These are phyloP conservation scores for Drosophila suzukii DNA, from an alignment of 1,140 invertebrate species.

Conservation along the genomic window DNA sequence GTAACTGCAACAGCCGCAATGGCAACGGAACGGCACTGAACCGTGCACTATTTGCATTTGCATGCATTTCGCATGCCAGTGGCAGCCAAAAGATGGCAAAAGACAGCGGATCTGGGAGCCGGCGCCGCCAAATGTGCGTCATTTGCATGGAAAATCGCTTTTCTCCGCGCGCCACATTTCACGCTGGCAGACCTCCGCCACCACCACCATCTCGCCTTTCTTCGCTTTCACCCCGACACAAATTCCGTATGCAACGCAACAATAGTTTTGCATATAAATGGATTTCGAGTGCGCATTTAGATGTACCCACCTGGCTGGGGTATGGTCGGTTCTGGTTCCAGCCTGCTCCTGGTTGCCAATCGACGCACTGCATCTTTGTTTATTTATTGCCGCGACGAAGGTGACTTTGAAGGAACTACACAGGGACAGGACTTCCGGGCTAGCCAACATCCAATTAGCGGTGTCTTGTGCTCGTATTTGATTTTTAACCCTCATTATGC, in stretches of 20 bases:
- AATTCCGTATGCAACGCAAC: constrained; percentile 82
- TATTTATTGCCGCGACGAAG: constrained; percentile 49
- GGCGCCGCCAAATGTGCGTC: constrained; percentile 74
- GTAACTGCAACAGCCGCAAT: constrained; percentile 42
- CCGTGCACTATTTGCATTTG: constrained; percentile 69
- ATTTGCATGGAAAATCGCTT: constrained; percentile 81
- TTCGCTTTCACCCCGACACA: constrained; percentile 10
- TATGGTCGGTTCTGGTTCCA: neutral
- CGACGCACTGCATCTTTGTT: constrained; percentile 54
- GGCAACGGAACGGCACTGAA: constrained; percentile 57
- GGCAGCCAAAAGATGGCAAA: constrained; percentile 71
- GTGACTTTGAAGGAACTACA: constrained; percentile 21
- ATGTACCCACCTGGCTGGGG: constrained; percentile 54
- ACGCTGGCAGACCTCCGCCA: constrained; percentile 25
- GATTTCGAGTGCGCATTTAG: constrained; percentile 82
- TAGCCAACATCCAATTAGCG: constrained; percentile 50
- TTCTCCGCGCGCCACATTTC: constrained; percentile 53
- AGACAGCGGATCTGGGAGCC: constrained; percentile 23
- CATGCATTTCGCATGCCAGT: constrained; percentile 75
- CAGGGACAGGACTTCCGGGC: constrained; percentile 29
- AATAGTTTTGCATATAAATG: constrained; percentile 84
- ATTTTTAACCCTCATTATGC: constrained; percentile 63
- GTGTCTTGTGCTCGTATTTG: constrained; percentile 36
- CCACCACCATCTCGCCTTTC: constrained; percentile 22
- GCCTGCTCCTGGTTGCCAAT: neutral